phyloP scores from a whole-genome alignment of 1,140 invertebrate genomes.

The Bombyx mandarina region DNA sequence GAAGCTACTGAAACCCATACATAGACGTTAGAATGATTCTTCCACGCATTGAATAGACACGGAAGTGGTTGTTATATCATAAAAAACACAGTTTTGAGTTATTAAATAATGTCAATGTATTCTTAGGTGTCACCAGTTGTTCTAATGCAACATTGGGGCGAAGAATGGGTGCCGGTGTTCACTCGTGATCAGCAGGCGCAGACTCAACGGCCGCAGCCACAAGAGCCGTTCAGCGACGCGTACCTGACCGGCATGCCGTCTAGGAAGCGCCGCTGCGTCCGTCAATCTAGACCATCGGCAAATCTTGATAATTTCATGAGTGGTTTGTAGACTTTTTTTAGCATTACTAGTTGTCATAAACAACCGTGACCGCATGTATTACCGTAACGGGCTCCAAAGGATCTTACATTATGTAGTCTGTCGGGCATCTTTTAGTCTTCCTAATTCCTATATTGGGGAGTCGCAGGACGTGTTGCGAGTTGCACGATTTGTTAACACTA shows the following conservation, averaged over 20 bases:
- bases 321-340: constrained; percentile 17
- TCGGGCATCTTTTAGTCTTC: too few species aligned
- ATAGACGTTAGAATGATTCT: too few species aligned
- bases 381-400: neutral
- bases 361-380: neutral
- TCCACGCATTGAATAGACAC: neutral
- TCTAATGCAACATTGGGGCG: constrained; percentile 38
- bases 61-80: too few species aligned
- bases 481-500: too few species aligned
- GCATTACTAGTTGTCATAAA: neutral
- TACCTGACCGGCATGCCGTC: constrained; percentile 51
- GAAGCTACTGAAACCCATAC: too few species aligned
- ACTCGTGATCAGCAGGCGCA: constrained; percentile 26
- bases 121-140: constrained; percentile 30
- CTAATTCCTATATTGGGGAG: too few species aligned
- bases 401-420: too few species aligned
- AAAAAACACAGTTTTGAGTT: too few species aligned
- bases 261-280: constrained; percentile 42
- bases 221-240: constrained; percentile 45
- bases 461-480: too few species aligned
- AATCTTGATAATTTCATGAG: constrained; percentile 32
- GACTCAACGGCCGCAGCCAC: constrained; percentile 10
- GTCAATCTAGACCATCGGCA: constrained; percentile 28
- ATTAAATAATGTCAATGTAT: neutral
- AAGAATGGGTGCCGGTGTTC: constrained; percentile 42